A percentile compares a stretch with the other conserved stretches of the same genome.
phyloP scores from a whole-genome alignment of 2,113 vertebrate species.

The Trachemys scripta region DNA sequence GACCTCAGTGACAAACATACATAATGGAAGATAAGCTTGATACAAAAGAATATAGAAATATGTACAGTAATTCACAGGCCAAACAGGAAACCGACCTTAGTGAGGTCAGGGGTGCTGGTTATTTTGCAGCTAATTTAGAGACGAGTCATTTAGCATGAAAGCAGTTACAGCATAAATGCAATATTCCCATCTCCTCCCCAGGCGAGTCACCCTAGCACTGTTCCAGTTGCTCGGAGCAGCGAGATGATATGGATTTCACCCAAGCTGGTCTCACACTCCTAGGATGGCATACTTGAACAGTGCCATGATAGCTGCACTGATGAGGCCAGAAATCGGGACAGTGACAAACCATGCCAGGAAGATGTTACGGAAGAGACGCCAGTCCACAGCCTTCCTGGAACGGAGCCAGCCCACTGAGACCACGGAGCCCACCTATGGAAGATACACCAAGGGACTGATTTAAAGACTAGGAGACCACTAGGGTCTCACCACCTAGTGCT shows the following conservation, averaged over 20 bases:
- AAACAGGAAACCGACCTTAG: constrained; percentile 21
- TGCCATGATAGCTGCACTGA: constrained; percentile 96
- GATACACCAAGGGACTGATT: neutral
- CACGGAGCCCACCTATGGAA: constrained; percentile 91
- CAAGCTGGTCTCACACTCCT: neutral
- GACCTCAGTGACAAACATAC: constrained; percentile 66
- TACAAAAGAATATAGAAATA: constrained; percentile 63
- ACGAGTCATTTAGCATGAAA: constrained; percentile 68
- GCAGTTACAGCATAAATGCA: constrained; percentile 49
- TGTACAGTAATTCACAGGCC: constrained; percentile 73
- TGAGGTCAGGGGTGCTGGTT: constrained; percentile 8
- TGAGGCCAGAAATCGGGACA: constrained; percentile 92
- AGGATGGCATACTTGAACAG: constrained; percentile 85
- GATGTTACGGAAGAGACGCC: constrained; percentile 96
- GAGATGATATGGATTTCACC: neutral
- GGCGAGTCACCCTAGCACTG: neutral
- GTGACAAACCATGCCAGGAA: constrained; percentile 99
- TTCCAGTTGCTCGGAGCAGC: neutral
- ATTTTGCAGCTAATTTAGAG: constrained; percentile 67
- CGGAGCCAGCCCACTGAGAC: constrained; percentile 96
- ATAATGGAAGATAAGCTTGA: constrained; percentile 61
- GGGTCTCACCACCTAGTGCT: neutral
- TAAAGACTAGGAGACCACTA: no score
- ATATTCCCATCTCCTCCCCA: neutral
- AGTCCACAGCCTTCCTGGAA: constrained; percentile 95